These are phyloP conservation scores for Drosophila monieri DNA, from an alignment of 2,888 invertebrate genomes.

Conservation along the genomic window DNA sequence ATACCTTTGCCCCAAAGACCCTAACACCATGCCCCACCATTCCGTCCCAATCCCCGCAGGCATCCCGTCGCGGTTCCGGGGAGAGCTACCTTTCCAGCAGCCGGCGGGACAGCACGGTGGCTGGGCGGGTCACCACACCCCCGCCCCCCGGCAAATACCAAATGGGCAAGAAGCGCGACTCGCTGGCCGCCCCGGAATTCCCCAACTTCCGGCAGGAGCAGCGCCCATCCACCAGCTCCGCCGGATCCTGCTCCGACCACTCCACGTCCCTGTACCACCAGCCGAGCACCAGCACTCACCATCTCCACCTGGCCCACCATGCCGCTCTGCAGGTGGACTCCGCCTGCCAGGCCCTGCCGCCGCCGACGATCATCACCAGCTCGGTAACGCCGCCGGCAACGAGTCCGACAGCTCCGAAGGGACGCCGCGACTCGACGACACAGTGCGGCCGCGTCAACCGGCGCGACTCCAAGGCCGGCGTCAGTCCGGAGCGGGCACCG, in stretches of 20 bases:
- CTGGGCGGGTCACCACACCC: slow-evolving; percentile 83
- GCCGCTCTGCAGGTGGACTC: slow-evolving; percentile 85
- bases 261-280: slow-evolving; percentile 85
- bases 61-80: slow-evolving; percentile 87
- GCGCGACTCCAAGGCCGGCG: slow-evolving; percentile 88
- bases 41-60: slow-evolving; percentile 55
- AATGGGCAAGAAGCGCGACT: slow-evolving; percentile 87
- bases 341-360: slow-evolving; percentile 87
- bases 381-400: slow-evolving; percentile 93
- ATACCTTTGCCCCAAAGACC: too few species aligned
- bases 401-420: slow-evolving; percentile 88
- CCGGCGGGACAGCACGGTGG: slow-evolving; percentile 88
- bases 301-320: slow-evolving; percentile 84
- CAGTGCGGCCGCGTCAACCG: slow-evolving; percentile 89
- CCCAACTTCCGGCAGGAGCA: slow-evolving; percentile 86
- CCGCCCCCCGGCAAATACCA: slow-evolving; percentile 87
- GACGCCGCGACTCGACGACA: slow-evolving; percentile 92
- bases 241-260: slow-evolving; percentile 86
- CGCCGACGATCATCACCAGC: slow-evolving; percentile 92
- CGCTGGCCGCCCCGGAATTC: slow-evolving; percentile 85
- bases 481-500: slow-evolving; percentile 88
- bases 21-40: background rate
- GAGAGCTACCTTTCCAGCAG: slow-evolving; percentile 88
- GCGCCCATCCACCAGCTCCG: slow-evolving; percentile 89
- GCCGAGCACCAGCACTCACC: slow-evolving; percentile 34